Conservation (phyloP, 1,140 invertebrate genomes). For the Atta texana region DNA sequence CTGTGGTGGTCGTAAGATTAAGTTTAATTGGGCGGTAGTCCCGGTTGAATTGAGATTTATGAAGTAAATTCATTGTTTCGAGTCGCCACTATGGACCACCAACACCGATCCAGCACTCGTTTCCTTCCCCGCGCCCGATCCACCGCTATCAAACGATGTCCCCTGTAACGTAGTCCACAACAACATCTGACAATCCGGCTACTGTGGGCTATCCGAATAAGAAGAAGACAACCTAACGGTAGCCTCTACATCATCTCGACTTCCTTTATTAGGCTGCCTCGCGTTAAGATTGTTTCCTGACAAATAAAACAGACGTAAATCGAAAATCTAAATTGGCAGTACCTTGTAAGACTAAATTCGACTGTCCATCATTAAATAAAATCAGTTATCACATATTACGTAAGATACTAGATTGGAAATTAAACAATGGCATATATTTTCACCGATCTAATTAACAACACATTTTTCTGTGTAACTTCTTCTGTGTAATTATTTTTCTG, state of each 20-base stretch:
- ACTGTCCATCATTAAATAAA: slow-evolving; percentile 25
- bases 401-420: not conserved
- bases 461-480: not conserved
- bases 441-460: not conserved
- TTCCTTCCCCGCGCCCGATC: slow-evolving; percentile 42
- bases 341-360: slow-evolving; percentile 2
- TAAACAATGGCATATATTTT: not conserved
- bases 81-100: slow-evolving; percentile 83
- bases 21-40: slow-evolving; percentile 84
- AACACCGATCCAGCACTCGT: slow-evolving; percentile 74
- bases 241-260: slow-evolving; percentile 71
- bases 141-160: slow-evolving; percentile 83
- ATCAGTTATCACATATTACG: not conserved
- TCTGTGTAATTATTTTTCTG: not conserved
- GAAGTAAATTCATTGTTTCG: slow-evolving; percentile 86
- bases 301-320: slow-evolving; percentile 28
- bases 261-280: slow-evolving; percentile 67
- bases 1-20: slow-evolving; percentile 81
- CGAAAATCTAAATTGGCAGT: slow-evolving; percentile 32
- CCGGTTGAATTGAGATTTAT: slow-evolving; percentile 85
- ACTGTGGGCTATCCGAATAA: slow-evolving; percentile 73
- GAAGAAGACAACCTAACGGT: slow-evolving; percentile 66
- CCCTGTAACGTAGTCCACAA: slow-evolving; percentile 78
- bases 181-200: slow-evolving; percentile 79
- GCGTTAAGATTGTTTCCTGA: slow-evolving; percentile 52